Evolutionary conservation across 2,113 vertebrate genomes (phyloP).

Genomic region (Calidris pugnax): DNA sequence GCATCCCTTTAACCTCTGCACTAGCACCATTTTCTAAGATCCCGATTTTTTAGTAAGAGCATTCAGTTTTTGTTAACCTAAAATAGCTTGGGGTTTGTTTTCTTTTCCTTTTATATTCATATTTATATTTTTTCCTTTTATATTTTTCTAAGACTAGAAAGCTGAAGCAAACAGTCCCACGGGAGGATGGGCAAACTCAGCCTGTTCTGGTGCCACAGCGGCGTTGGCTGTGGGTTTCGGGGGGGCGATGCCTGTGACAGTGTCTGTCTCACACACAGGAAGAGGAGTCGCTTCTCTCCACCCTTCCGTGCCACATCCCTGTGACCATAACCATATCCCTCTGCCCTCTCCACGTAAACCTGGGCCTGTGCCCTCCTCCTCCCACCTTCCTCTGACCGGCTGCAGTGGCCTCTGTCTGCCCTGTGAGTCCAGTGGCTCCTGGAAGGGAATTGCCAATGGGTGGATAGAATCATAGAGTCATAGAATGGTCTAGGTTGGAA

Average conservation of each 20-base stretch:
- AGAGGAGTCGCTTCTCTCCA: not conserved
- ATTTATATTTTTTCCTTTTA: not conserved
- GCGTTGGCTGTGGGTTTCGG: not conserved
- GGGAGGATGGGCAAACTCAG: not conserved
- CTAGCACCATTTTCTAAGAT: not conserved
- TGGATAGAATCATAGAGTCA: too few species aligned
- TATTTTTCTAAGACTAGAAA: not conserved
- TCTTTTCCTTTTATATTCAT: not conserved
- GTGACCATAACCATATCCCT: not conserved
- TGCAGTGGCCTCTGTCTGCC: not conserved
- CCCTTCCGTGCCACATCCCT: not conserved
- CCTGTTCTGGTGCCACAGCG: not conserved
- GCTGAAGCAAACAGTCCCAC: not conserved
- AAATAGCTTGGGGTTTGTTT: not conserved
- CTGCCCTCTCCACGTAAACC: not conserved
- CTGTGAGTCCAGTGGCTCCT: fast-evolving
- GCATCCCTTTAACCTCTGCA: not conserved
- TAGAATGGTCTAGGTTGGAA: too few species aligned
- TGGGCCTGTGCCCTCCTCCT: not conserved
- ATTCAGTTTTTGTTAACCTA: not conserved
- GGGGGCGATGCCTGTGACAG: not conserved
- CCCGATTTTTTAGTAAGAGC: not conserved
- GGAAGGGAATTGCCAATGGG: not conserved
- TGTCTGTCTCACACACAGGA: fast-evolving
- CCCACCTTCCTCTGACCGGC: not conserved